Evolutionary conservation across 2,888 invertebrate species (phyloP).

Genomic region (Nephrotoma flavescens): DNA sequence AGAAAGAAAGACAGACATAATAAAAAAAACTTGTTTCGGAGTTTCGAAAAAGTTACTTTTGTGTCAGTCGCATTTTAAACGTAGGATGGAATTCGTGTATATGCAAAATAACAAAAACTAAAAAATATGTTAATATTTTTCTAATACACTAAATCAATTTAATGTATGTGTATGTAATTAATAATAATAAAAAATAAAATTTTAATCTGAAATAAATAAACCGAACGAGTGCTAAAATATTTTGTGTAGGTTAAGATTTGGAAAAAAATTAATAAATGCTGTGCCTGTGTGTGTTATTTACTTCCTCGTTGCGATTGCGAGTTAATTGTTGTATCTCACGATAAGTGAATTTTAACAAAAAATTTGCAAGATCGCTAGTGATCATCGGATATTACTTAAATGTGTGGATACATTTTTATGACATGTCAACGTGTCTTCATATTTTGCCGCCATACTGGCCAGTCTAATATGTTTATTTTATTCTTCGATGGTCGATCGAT

Average conservation of each 20-base stretch:
- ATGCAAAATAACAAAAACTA: neutral
- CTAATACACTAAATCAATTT: neutral
- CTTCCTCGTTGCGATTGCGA: neutral
- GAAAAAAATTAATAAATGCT: neutral
- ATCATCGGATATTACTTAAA: neutral
- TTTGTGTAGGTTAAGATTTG: neutral
- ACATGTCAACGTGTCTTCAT: neutral
- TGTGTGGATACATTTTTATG: neutral
- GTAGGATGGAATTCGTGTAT: neutral
- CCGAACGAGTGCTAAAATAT: neutral
- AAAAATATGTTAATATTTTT: neutral
- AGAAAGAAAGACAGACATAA: neutral
- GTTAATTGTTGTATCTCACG: neutral
- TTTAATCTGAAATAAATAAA: neutral
- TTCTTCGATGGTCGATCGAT: neutral
- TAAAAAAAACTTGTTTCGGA: neutral
- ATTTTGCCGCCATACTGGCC: neutral
- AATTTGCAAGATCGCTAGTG: neutral
- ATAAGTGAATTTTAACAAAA: neutral
- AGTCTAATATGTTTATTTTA: neutral
- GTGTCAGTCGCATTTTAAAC: conserved; percentile 3
- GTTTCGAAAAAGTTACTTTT: neutral
- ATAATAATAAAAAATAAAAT: neutral
- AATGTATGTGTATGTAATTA: neutral
- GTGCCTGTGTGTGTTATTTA: neutral